phyloP scores from a whole-genome alignment of 2,888 invertebrate species.

The Diploptera punctata region DNA sequence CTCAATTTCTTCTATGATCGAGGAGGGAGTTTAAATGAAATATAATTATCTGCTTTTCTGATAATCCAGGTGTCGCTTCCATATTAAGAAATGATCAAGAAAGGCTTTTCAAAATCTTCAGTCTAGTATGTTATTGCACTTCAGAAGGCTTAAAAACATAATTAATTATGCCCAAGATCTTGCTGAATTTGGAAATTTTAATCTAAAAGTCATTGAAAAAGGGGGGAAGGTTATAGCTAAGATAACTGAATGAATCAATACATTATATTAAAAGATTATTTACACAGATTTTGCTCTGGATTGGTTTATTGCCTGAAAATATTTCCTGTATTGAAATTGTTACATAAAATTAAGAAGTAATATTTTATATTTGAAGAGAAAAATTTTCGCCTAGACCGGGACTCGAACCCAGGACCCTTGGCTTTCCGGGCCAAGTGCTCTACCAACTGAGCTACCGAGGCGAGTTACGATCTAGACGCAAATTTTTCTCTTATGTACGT shows the following conservation, averaged over 20 bases:
- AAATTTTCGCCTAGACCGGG: too few relatives aligned
- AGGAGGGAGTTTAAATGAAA: too few relatives aligned
- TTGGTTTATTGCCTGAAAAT: not conserved
- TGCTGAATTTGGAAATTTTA: not conserved
- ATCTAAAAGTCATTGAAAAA: not conserved
- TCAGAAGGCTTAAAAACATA: not conserved
- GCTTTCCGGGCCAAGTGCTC: too few relatives aligned
- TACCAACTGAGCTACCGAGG: too few relatives aligned
- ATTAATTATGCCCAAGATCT: not conserved
- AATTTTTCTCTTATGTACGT: too few relatives aligned
- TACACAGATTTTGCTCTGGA: not conserved
- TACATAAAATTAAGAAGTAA: not conserved
- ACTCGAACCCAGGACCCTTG: too few relatives aligned
- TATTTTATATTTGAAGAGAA: too few relatives aligned
- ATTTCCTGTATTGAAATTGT: not conserved
- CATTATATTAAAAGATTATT: not conserved
- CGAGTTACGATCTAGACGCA: too few relatives aligned
- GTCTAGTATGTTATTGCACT: not conserved
- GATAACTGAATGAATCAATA: not conserved
- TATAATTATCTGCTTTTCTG: too few relatives aligned
- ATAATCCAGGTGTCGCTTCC: not conserved
- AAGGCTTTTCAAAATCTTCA: not conserved
- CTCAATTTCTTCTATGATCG: too few relatives aligned
- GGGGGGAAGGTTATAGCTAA: not conserved
- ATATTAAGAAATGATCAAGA: not conserved